phyloP scores from a whole-genome alignment of 1,140 invertebrate genomes.

The Chironomus striatipennis region DNA sequence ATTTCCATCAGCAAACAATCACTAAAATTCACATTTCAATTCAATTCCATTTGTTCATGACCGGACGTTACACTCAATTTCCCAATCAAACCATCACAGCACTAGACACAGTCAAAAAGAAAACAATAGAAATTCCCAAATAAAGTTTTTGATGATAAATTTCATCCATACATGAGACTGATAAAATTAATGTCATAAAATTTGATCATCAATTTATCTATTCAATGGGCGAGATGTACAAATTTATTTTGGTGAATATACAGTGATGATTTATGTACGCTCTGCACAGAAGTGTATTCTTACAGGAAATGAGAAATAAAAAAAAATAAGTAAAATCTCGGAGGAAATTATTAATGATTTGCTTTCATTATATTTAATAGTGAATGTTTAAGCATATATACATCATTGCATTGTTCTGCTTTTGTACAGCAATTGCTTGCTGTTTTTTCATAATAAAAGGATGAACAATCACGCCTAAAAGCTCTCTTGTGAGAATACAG shows the following conservation, averaged over 20 bases:
- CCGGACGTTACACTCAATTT: too few relatives aligned
- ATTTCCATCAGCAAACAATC: too few relatives aligned
- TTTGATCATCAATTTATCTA: constrained; percentile 3
- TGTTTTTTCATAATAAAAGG: too few relatives aligned
- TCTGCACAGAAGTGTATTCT: not conserved
- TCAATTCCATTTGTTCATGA: too few relatives aligned
- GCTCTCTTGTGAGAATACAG: too few relatives aligned
- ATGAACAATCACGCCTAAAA: too few relatives aligned
- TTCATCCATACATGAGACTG: too few relatives aligned
- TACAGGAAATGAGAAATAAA: not conserved
- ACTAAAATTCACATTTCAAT: too few relatives aligned
- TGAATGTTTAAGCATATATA: not conserved
- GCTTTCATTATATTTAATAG: constrained; percentile 22
- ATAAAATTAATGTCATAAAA: constrained; percentile 2
- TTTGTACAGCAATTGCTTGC: not conserved
- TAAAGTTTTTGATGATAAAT: too few relatives aligned
- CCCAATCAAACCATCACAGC: too few relatives aligned
- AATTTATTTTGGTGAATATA: not conserved
- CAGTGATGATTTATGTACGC: not conserved
- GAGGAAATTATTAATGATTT: constrained; percentile 18
- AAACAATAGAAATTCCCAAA: too few relatives aligned
- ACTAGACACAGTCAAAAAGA: too few relatives aligned
- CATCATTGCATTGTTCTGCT: not conserved
- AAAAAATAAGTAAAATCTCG: not conserved
- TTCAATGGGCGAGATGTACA: not conserved